phyloP scores from a whole-genome alignment of 2,888 invertebrate genomes.

The Amiota mariae region DNA sequence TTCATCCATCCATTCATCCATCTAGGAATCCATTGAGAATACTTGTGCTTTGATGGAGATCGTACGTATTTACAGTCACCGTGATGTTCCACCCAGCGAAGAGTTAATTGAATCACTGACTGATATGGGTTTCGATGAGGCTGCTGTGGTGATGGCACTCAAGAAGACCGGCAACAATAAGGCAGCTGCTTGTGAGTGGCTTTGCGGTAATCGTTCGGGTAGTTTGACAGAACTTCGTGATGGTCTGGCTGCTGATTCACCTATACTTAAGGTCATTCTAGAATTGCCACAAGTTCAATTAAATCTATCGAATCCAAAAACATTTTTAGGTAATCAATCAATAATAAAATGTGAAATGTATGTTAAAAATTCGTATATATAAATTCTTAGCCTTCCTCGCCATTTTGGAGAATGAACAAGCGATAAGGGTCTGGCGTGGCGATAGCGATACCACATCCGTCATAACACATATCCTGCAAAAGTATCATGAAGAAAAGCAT shows the following conservation, averaged over 20 bases:
- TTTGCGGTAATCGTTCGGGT: constrained; percentile 77
- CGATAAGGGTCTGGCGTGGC: constrained; percentile 79
- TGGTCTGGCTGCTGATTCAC: constrained; percentile 78
- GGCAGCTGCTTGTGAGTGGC: constrained; percentile 79
- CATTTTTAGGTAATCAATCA: constrained; percentile 76
- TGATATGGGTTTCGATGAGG: constrained; percentile 79
- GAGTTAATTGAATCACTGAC: constrained; percentile 66
- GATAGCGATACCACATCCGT: constrained; percentile 81
- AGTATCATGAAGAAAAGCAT: constrained; percentile 79
- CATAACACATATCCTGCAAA: constrained; percentile 79
- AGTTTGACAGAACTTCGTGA: constrained; percentile 76
- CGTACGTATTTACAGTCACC: constrained; percentile 71
- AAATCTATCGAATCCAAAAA: constrained; percentile 79
- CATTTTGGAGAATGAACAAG: constrained; percentile 79
- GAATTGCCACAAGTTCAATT: constrained; percentile 79
- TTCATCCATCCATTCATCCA: background rate
- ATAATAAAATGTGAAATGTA: background rate
- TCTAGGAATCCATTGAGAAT: constrained; percentile 64
- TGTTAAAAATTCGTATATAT: background rate
- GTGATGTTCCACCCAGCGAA: constrained; percentile 68
- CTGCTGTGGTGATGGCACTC: constrained; percentile 77
- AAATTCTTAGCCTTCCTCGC: constrained; percentile 78
- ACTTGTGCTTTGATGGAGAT: constrained; percentile 72
- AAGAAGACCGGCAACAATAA: constrained; percentile 79
- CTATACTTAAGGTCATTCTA: constrained; percentile 79